Evolutionary conservation across 2,888 invertebrate species (phyloP).

Genomic region (Drosophila merina): DNA sequence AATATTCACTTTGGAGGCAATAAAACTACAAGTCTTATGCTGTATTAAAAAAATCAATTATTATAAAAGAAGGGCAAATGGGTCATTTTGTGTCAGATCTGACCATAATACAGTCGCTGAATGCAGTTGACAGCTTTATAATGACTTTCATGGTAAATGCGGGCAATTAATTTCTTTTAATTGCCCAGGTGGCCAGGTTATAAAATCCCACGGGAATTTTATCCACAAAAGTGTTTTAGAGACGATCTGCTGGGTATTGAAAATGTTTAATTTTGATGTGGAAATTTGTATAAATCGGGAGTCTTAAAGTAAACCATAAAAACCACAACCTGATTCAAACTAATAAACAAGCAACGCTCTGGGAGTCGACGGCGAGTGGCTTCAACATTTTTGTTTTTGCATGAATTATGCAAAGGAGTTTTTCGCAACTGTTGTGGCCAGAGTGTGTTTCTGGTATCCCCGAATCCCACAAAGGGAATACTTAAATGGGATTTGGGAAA

Average conservation of each 20-base stretch:
- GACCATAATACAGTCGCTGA: conserved; percentile 29
- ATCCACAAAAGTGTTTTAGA: background rate
- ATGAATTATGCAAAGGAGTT: conserved; percentile 26
- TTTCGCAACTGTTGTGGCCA: conserved; percentile 61
- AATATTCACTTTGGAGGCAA: conserved; percentile 11
- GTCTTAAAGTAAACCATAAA: conserved; percentile 7
- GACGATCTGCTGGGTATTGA: too few relatives aligned
- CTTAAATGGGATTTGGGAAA: conserved; percentile 76
- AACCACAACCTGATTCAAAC: background rate
- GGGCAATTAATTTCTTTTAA: conserved; percentile 39
- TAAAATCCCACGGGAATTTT: background rate
- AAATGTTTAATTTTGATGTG: too few relatives aligned
- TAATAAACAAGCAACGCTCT: conserved; percentile 25
- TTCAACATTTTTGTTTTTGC: background rate
- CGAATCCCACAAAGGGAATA: conserved; percentile 72
- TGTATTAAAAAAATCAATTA: conserved; percentile 17
- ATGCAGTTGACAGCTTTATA: conserved; percentile 52
- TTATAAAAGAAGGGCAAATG: conserved; percentile 21
- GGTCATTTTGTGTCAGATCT: conserved; percentile 18
- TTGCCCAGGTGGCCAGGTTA: conserved; percentile 10
- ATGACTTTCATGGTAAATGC: conserved; percentile 38
- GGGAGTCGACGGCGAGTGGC: conserved; percentile 22
- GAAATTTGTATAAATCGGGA: too few relatives aligned
- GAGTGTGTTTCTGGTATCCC: conserved; percentile 38
- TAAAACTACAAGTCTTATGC: conserved; percentile 22